Conservation (phyloP, 2,797 vertebrate species). For the Diceros bicornis region DNA sequence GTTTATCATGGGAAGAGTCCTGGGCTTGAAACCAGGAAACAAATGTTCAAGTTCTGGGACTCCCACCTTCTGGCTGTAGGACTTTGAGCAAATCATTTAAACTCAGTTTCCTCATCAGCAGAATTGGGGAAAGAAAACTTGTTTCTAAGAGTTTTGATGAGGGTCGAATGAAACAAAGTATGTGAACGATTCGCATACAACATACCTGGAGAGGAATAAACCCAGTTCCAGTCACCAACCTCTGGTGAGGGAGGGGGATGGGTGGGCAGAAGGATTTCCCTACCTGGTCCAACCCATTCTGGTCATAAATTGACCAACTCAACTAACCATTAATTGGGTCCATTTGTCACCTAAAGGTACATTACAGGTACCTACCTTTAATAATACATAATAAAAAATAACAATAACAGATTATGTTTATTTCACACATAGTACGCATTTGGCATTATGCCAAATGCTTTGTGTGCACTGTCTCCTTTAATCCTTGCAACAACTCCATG, state of each 20-base stretch:
- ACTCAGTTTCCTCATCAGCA: background rate
- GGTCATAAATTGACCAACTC: background rate
- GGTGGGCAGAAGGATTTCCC: background rate
- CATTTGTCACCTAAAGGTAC: background rate
- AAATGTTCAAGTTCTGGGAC: background rate
- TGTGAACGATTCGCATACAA: background rate
- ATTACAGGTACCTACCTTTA: background rate
- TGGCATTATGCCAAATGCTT: background rate
- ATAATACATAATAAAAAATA: background rate
- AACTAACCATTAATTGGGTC: background rate
- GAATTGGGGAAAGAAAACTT: background rate
- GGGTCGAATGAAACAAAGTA: background rate
- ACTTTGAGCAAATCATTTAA: background rate
- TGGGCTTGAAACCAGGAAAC: background rate
- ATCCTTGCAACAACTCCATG: background rate
- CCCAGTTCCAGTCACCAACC: background rate
- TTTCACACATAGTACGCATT: background rate
- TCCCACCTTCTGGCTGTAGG: background rate
- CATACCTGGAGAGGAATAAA: background rate
- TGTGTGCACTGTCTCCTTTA: background rate
- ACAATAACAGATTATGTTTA: background rate
- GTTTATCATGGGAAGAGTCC: background rate
- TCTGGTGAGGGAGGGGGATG: background rate
- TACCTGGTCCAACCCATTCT: background rate
- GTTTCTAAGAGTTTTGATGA: background rate